Conservation (phyloP, 2,888 invertebrate species). For the Erpobdella octoculata region DNA sequence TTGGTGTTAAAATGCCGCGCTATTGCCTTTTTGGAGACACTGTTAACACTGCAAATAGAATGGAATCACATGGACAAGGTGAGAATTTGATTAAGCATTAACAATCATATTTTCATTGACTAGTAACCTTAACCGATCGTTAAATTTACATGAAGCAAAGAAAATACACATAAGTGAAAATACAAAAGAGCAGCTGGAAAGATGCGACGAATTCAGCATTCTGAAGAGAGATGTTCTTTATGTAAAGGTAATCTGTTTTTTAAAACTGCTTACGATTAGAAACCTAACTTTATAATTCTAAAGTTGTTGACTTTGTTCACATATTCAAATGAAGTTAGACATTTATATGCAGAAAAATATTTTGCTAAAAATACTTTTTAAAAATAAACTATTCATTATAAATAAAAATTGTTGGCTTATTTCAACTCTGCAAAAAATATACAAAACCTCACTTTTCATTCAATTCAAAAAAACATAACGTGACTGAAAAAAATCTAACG, state of each 20-base stretch:
- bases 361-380: too few species aligned
- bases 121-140: not conserved
- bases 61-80: constrained; percentile 27
- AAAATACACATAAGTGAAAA: constrained; percentile 30
- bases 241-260: constrained; percentile 26
- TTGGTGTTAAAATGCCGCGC: constrained; percentile 28
- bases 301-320: too few species aligned
- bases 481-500: too few species aligned
- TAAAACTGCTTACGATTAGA: too few species aligned
- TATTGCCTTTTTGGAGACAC: constrained; percentile 30
- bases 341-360: too few species aligned
- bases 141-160: constrained; percentile 19
- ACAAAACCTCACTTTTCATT: too few species aligned
- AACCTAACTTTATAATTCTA: too few species aligned
- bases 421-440: too few species aligned
- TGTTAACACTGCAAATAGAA: constrained; percentile 27
- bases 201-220: constrained; percentile 12
- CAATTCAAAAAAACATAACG: too few species aligned
- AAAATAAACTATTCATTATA: too few species aligned
- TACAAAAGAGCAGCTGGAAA: constrained; percentile 20
- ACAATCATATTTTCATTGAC: not conserved
- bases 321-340: too few species aligned
- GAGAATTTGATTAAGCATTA: not conserved
- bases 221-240: not conserved
- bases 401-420: too few species aligned